Conservation (phyloP, 2,113 vertebrate species). For the Ceyx cyanopectus region DNA sequence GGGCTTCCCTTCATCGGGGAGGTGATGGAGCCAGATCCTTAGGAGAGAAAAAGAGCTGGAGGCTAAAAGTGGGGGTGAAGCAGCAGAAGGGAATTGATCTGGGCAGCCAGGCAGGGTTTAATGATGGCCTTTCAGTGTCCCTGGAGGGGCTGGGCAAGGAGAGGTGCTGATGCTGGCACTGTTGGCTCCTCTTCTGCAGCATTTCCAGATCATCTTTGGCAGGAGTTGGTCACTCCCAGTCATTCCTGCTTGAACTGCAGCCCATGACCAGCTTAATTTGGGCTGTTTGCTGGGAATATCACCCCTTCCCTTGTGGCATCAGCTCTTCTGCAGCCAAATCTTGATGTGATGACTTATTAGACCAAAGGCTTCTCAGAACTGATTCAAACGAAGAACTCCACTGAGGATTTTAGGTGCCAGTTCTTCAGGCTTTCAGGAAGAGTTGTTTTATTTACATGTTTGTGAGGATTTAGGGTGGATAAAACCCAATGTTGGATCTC, state of each 20-base stretch:
- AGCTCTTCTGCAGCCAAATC: background rate
- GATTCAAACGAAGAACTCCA: background rate
- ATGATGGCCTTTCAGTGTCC: background rate
- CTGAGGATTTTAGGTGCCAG: background rate
- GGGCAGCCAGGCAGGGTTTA: background rate
- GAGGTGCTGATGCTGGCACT: background rate
- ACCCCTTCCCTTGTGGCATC: background rate
- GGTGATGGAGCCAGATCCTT: background rate
- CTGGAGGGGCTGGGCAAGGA: background rate
- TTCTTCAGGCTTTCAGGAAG: background rate
- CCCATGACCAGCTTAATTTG: background rate
- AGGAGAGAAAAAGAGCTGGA: background rate
- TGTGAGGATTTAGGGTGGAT: background rate
- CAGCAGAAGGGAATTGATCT: background rate
- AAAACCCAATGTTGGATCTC: background rate
- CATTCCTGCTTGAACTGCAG: background rate
- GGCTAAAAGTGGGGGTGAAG: background rate
- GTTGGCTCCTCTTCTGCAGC: background rate
- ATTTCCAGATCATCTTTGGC: background rate
- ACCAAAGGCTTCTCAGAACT: background rate
- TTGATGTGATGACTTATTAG: background rate
- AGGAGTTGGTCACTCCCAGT: fast-evolving
- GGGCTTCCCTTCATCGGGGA: background rate
- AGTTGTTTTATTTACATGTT: background rate
- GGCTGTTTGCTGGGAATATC: background rate